Base-by-base conservation (phyloP, 2,113 vertebrate genomes). In the Phyllostomus hastatus region DNA sequence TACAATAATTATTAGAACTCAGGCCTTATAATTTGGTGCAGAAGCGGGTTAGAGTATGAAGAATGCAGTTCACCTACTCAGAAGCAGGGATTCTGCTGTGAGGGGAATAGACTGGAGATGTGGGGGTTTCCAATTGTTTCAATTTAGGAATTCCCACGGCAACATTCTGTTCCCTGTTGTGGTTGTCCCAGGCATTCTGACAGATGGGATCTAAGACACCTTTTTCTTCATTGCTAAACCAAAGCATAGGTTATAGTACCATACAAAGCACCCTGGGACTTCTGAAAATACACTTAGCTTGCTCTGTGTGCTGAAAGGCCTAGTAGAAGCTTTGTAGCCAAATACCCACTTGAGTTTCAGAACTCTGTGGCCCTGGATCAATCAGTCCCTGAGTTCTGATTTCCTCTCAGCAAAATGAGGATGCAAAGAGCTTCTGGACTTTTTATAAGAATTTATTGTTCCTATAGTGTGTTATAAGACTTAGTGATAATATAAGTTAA, bases 41-140 rank as follows among this genome's bases (percentile, higher is more conserved):
- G 10, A 69, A 52, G 57, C 7, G 43, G 3, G 14, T 66, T 70
- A 66, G 95, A 59, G 38, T 28, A 11, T 70, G 57, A 93, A 89
- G 22, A 91, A 4, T 72, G 5, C 7, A 52, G 0, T 52, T 83
- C n/a, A 38, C 2, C 5, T 90, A 20, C 41, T 67, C 19, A 46
- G 59, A 91, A 38, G 50, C 15, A 54, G 66, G 12, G 41, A 35
- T 24, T 46, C 52, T 91, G 7, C 41, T 75, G 33, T 52, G 46
- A 81, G 17, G 22, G 46, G 38, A 7, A 91, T 43, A 4, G 85
- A 4, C 17, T 64, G 33, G 84, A 90, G 24, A 41, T 24, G 3
- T 48, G 52, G 28, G 72, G 41, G 16, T 85, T 90, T 91, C 33
- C 28, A n/a, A 73, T 92, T 85, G 41, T 94, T 96, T 93, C 14